These are phyloP conservation scores for Acromyrmex echinatior DNA, from an alignment of 1,140 invertebrate species.

Conservation along the genomic window DNA sequence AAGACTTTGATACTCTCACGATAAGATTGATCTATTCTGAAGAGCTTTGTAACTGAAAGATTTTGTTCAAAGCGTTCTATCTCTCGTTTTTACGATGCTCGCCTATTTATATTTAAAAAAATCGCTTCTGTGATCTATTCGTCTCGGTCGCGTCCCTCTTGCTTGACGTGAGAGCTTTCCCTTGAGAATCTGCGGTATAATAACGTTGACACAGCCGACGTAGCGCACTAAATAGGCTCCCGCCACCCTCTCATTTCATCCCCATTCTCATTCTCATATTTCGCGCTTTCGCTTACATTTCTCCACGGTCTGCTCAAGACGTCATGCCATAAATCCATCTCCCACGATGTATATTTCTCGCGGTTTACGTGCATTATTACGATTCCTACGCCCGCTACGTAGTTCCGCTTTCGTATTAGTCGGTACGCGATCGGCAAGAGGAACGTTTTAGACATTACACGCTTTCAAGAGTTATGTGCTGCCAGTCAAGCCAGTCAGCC, in stretches of 20 bases:
- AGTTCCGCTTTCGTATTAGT: constrained; percentile 10
- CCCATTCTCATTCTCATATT: constrained; percentile 63
- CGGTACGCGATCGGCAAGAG: constrained; percentile 15
- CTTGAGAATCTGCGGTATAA: constrained; percentile 81
- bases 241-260: constrained; percentile 48
- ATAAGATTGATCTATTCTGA: neutral
- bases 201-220: constrained; percentile 82
- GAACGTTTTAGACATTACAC: constrained; percentile 32
- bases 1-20: neutral
- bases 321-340: constrained; percentile 68
- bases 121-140: constrained; percentile 78
- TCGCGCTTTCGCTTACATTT: constrained; percentile 63
- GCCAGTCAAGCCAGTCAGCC: neutral
- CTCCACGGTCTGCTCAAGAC: constrained; percentile 49
- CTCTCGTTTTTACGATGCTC: constrained; percentile 37
- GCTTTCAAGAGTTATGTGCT: constrained; percentile 16
- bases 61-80: neutral
- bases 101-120: constrained; percentile 79
- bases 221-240: constrained; percentile 77
- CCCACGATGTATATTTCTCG: constrained; percentile 39
- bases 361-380: constrained; percentile 72
- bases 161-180: constrained; percentile 61
- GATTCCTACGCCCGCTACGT: constrained; percentile 52
- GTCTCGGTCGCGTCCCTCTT: constrained; percentile 51
- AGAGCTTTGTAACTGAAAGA: neutral